Conservation (phyloP, 2,888 invertebrate genomes). For the Metopia argyrocephala region DNA sequence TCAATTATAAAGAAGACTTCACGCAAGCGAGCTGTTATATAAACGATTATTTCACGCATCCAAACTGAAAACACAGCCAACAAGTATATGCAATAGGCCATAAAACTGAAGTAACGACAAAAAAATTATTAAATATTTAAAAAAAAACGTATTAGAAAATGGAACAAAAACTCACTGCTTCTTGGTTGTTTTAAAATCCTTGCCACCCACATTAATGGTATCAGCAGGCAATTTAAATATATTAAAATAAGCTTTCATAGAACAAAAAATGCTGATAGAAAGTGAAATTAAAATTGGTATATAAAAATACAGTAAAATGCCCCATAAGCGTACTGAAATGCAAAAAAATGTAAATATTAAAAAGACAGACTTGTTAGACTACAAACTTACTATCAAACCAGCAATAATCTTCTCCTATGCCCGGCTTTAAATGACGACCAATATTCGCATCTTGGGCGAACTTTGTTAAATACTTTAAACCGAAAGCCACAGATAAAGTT, state of each 20-base stretch:
- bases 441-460: slow-evolving; percentile 71
- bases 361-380: background rate
- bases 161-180: slow-evolving; percentile 67
- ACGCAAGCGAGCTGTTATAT: slow-evolving; percentile 68
- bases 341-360: background rate
- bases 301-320: slow-evolving; percentile 72
- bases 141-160: background rate
- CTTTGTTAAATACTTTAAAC: slow-evolving; percentile 68
- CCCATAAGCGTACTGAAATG: slow-evolving; percentile 72
- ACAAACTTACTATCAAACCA: slow-evolving; percentile 71
- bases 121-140: background rate
- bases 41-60: slow-evolving; percentile 73
- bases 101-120: slow-evolving; percentile 65
- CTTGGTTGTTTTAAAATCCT: slow-evolving; percentile 69
- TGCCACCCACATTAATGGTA: slow-evolving; percentile 68
- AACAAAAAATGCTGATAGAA: slow-evolving; percentile 68
- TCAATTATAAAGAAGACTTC: slow-evolving; percentile 73
- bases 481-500: slow-evolving; percentile 66
- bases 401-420: slow-evolving; percentile 73
- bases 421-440: slow-evolving; percentile 70
- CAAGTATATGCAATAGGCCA: slow-evolving; percentile 70
- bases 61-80: slow-evolving; percentile 70
- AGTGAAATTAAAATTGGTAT: slow-evolving; percentile 69
- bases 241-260: slow-evolving; percentile 68
- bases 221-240: slow-evolving; percentile 69